Percentiles rank a stretch among this genome's conserved stretches.
These are phyloP conservation scores for Monomorium pharaonis DNA, from an alignment of 1,140 invertebrate genomes.

Conservation along the genomic window DNA sequence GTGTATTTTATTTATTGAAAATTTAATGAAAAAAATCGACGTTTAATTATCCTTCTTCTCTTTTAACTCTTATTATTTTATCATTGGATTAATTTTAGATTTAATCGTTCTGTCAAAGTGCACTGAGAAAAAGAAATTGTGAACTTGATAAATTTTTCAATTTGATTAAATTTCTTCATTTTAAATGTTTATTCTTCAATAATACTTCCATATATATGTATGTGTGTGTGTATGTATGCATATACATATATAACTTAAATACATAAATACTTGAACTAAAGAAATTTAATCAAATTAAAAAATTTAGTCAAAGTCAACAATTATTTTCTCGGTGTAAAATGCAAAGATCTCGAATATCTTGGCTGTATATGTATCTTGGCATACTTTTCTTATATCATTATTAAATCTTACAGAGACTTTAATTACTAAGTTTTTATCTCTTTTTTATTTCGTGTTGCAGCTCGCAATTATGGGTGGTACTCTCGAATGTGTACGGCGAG, in stretches of 20 bases:
- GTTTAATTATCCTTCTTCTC: neutral
- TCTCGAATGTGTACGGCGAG: slow-evolving; percentile 88
- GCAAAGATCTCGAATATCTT: neutral
- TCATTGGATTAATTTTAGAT: neutral
- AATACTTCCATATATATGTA: no score
- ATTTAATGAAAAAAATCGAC: neutral
- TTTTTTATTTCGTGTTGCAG: slow-evolving; percentile 81
- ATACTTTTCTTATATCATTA: neutral
- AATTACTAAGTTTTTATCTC: neutral
- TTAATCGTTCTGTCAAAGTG: no score
- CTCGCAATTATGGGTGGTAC: slow-evolving; percentile 86
- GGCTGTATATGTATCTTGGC: neutral
- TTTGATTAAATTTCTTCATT: no score
- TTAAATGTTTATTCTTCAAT: no score
- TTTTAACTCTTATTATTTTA: neutral
- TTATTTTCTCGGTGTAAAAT: no score
- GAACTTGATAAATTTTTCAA: no score
- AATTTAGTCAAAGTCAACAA: no score
- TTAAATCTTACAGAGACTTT: neutral
- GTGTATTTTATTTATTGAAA: neutral
- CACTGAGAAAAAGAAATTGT: no score
- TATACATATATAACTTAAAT: no score
- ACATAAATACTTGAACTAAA: no score
- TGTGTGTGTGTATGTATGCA: no score
- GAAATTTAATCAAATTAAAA: no score